Conservation (phyloP, 2,888 invertebrate species). For the Steinernema carpocapsae region DNA sequence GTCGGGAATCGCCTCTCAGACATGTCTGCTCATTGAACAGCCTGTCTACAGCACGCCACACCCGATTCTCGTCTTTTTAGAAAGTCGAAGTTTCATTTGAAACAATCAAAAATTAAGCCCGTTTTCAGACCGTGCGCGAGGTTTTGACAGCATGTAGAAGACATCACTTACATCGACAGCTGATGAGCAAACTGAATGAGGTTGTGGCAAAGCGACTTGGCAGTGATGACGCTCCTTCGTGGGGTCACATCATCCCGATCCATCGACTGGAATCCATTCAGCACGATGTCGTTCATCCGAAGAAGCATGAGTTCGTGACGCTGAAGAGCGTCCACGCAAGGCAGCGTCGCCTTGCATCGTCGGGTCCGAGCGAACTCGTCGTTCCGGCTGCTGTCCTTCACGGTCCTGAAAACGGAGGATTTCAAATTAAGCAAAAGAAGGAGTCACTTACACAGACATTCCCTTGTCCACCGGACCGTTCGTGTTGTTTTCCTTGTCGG, state of each 20-base stretch:
- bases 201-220: conserved; percentile 75
- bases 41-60: no score
- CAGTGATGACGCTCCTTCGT: conserved; percentile 72
- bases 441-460: conserved; percentile 12
- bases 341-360: conserved; percentile 70
- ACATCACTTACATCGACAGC: conserved; percentile 73
- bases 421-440: not conserved
- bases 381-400: conserved; percentile 45
- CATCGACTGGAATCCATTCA: conserved; percentile 73
- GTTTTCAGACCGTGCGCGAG: no score
- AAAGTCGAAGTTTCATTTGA: no score
- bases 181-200: conserved; percentile 80
- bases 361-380: conserved; percentile 50
- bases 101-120: no score
- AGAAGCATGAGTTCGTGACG: conserved; percentile 78
- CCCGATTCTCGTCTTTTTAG: no score
- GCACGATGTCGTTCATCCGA: conserved; percentile 79
- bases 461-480: not conserved
- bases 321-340: conserved; percentile 79
- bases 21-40: no score
- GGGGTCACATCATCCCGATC: conserved; percentile 36
- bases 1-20: no score
- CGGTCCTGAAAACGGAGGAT: conserved; percentile 41
- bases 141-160: no score
- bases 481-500: conserved; percentile 50